phyloP scores from a whole-genome alignment of 2,113 vertebrate species.

The Brachionichthys hirsutus region DNA sequence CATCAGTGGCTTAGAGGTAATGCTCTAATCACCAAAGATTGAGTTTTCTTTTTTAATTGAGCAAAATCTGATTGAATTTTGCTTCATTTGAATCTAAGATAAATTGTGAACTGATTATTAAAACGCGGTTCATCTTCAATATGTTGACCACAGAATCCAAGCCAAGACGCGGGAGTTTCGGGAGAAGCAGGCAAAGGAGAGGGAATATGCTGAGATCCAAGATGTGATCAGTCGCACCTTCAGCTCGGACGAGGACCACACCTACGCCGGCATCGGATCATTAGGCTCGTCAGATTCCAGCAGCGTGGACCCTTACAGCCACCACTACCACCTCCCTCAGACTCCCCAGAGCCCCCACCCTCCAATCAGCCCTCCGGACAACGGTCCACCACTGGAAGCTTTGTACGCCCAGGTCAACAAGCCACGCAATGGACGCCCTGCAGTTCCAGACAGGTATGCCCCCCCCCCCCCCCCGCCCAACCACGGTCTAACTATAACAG shows the following conservation, averaged over 20 bases:
- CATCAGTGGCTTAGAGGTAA: too few species aligned
- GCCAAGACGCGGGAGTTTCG: conserved; percentile 91
- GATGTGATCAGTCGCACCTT: conserved; percentile 81
- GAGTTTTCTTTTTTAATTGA: too few species aligned
- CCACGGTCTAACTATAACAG: too few species aligned
- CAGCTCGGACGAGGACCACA: conserved; percentile 84
- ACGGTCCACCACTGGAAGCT: conserved; percentile 81
- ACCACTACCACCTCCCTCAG: conserved; percentile 70
- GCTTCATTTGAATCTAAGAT: too few species aligned
- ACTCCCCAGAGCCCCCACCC: conserved; percentile 48
- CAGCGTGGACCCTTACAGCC: conserved; percentile 49
- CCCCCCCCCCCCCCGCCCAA: too few species aligned
- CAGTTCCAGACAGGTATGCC: conserved; percentile 87
- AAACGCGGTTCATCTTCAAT: conserved; percentile 6
- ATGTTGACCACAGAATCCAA: conserved; percentile 83
- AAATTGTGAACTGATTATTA: too few species aligned
- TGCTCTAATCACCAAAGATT: too few species aligned
- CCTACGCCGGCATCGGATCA: conserved; percentile 86
- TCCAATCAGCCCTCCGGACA: conserved; percentile 76
- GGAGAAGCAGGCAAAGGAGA: conserved; percentile 88
- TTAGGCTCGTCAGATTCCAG: conserved; percentile 82
- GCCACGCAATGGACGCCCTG: conserved; percentile 82
- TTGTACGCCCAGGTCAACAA: conserved; percentile 97
- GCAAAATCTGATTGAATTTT: too few species aligned
- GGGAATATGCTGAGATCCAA: conserved; percentile 96